Evolutionary conservation across 1,140 invertebrate genomes (phyloP).

Genomic region (Habropoda laboriosa): DNA sequence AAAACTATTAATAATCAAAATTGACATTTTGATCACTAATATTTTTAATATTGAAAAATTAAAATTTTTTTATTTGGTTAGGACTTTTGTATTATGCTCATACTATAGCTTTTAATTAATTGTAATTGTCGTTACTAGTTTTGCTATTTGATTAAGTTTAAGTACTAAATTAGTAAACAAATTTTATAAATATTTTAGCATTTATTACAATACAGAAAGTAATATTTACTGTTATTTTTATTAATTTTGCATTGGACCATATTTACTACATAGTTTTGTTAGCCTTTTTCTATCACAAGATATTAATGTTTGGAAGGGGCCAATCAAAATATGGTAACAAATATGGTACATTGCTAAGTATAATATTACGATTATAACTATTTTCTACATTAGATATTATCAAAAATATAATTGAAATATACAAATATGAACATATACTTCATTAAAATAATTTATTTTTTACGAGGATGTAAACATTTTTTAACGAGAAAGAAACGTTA

Average conservation of each 20-base stretch:
- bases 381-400: conserved; percentile 8
- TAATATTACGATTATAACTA: not conserved
- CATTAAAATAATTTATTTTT: conserved; percentile 5
- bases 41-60: no score
- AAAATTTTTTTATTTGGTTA: no score
- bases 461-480: not conserved
- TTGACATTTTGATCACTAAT: no score
- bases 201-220: not conserved
- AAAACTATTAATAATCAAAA: conserved; percentile 10
- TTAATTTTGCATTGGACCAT: conserved; percentile 14
- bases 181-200: not conserved
- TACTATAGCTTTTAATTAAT: not conserved
- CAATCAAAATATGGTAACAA: conserved; percentile 19
- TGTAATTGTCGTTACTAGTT: not conserved
- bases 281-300: not conserved
- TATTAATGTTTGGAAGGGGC: not conserved
- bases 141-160: not conserved
- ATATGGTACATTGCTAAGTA: conserved; percentile 21
- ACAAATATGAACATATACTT: not conserved
- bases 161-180: not conserved
- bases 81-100: not conserved
- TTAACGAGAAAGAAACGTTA: conserved; percentile 3
- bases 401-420: not conserved
- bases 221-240: not conserved
- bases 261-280: conserved; percentile 31